A percentile compares a stretch with the other conserved stretches of the same genome.
Evolutionary conservation across 2,797 vertebrate species (phyloP).

Genomic region (Phoeniculus purpureus): DNA sequence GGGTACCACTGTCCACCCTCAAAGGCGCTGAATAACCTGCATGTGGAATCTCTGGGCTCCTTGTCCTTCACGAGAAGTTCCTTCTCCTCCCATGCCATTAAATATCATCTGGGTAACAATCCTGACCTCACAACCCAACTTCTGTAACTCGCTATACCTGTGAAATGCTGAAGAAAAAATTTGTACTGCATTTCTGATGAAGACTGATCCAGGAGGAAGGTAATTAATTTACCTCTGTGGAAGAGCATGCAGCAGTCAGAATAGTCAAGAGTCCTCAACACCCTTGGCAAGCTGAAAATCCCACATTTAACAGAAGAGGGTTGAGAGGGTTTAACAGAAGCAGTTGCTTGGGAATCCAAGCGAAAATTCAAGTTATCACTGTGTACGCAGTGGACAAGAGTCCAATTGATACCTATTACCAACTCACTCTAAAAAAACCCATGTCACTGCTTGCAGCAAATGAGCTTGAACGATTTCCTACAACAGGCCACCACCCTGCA

Average conservation of each 20-base stretch:
- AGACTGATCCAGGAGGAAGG: not conserved
- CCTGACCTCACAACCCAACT: not conserved
- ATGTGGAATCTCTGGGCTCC: fast-evolving
- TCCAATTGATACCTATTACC: conserved; percentile 33
- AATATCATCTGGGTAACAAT: not conserved
- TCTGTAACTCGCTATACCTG: not conserved
- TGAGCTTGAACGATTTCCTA: conserved; percentile 41
- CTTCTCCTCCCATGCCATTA: not conserved
- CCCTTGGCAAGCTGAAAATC: conserved; percentile 29
- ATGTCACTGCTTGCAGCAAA: conserved; percentile 56
- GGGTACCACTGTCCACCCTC: not conserved
- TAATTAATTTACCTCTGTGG: not conserved
- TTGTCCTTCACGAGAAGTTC: fast-evolving
- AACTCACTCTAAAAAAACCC: conserved; percentile 59
- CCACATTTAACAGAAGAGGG: not conserved
- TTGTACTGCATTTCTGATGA: not conserved
- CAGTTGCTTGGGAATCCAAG: conserved; percentile 61
- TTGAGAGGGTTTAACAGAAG: conserved; percentile 25
- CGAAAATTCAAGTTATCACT: conserved; percentile 62
- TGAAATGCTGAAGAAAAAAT: not conserved
- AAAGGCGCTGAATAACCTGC: not conserved
- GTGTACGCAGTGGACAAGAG: conserved; percentile 21
- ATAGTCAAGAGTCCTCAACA: conserved; percentile 4
- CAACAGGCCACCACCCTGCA: conserved; percentile 55
- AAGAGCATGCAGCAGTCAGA: conserved; percentile 28